These are phyloP conservation scores for Cotesia chilonis DNA, from an alignment of 1,140 invertebrate genomes.

Conservation along the genomic window DNA sequence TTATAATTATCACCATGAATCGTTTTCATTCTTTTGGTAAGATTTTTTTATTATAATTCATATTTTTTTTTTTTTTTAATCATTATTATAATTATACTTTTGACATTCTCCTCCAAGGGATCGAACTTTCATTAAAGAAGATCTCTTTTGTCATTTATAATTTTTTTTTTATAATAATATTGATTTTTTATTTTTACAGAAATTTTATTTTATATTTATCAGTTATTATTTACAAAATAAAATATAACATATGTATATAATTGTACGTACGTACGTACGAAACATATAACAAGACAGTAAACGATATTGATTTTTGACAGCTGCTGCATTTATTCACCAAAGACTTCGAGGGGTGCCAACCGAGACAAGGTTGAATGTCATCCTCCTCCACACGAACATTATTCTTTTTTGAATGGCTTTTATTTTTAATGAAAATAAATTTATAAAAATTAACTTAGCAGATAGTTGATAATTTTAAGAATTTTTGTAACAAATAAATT, in stretches of 20 bases:
- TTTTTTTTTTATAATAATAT: too few relatives aligned
- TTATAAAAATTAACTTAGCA: too few relatives aligned
- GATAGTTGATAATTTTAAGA: too few relatives aligned
- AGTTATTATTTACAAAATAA: constrained; percentile 22
- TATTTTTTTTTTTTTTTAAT: too few relatives aligned
- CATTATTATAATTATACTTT: background rate
- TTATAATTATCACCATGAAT: background rate
- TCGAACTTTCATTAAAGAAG: background rate
- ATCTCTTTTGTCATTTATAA: too few relatives aligned
- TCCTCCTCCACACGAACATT: background rate
- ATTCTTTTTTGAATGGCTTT: background rate
- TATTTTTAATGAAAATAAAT: too few relatives aligned
- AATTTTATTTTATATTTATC: constrained; percentile 27
- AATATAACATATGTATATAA: constrained; percentile 43
- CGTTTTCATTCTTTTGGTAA: constrained; percentile 2
- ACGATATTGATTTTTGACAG: constrained; percentile 65
- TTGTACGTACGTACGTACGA: constrained; percentile 22
- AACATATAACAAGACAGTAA: constrained; percentile 37
- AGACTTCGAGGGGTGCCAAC: constrained; percentile 19
- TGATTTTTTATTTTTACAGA: background rate
- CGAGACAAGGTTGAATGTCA: background rate
- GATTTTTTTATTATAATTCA: background rate
- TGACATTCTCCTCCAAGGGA: background rate
- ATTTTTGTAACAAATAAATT: too few relatives aligned
- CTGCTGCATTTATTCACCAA: constrained; percentile 49